These are phyloP conservation scores for Menura novaehollandiae DNA, from an alignment of 2,113 vertebrate species.

Conservation along the genomic window DNA sequence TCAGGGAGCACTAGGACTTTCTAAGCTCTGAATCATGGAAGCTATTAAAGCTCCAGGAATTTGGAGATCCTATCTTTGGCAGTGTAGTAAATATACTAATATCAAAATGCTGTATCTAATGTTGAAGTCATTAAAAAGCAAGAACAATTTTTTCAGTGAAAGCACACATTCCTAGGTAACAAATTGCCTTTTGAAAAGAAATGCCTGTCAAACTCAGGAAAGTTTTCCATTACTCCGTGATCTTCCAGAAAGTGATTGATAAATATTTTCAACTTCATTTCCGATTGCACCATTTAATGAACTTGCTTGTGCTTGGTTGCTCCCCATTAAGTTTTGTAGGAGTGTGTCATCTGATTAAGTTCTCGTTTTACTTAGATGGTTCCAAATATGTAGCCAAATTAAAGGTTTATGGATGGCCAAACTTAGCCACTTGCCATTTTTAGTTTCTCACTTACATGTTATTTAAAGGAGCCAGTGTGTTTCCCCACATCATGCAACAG, in stretches of 20 bases:
- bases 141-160: not conserved
- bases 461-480: not conserved
- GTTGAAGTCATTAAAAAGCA: not conserved
- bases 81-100: not conserved
- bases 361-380: not conserved
- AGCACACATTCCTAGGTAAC: not conserved
- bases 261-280: constrained; percentile 8
- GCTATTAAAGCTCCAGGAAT: not conserved
- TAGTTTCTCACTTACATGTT: not conserved
- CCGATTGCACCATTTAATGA: not conserved
- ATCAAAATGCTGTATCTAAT: not conserved
- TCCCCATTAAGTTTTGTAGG: not conserved
- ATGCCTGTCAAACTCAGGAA: not conserved
- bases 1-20: not conserved
- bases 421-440: not conserved
- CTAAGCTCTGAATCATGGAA: not conserved
- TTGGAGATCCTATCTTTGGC: not conserved
- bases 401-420: not conserved
- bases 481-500: not conserved
- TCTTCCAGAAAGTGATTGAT: not conserved
- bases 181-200: not conserved
- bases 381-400: not conserved
- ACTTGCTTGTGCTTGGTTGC: not conserved
- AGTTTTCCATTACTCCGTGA: not conserved
- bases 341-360: not conserved